A percentile compares a stretch with the other conserved stretches of the same genome.
Conservation (phyloP, 2,113 vertebrate genomes). For the Nothobranchius furzeri region DNA sequence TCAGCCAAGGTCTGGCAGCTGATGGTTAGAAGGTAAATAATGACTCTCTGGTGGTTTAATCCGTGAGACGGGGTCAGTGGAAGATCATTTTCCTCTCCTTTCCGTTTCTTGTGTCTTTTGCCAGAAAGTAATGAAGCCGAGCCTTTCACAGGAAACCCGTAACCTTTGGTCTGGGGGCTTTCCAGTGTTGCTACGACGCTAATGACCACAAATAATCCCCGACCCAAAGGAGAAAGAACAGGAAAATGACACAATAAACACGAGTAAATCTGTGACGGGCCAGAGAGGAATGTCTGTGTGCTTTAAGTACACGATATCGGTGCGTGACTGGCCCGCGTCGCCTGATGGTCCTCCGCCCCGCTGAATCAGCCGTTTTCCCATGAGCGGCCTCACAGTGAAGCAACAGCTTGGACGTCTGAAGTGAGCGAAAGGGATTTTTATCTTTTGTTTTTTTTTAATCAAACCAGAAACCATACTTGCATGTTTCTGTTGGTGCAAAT, state of each 20-base stretch:
- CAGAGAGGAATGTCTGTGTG: not conserved
- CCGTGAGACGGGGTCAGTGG: slow-evolving; percentile 39
- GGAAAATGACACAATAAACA: slow-evolving; percentile 31
- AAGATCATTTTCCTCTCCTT: slow-evolving; percentile 28
- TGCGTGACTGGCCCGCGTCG: not conserved
- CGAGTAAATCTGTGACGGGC: slow-evolving; percentile 2
- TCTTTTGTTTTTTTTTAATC: too few species aligned
- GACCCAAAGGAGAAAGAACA: slow-evolving; percentile 31
- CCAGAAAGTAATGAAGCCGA: slow-evolving; percentile 21
- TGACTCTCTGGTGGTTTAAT: not conserved
- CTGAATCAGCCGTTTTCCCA: slow-evolving; percentile 19
- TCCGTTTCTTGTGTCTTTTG: not conserved
- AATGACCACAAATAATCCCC: slow-evolving; percentile 47
- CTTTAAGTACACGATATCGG: not conserved
- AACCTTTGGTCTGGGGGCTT: slow-evolving; percentile 31
- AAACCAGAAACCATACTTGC: not conserved
- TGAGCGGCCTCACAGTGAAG: slow-evolving; percentile 16
- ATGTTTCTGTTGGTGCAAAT: too few species aligned
- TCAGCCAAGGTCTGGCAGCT: not conserved
- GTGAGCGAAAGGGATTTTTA: not conserved
- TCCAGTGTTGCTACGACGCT: slow-evolving; percentile 56
- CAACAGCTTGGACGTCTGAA: slow-evolving; percentile 21
- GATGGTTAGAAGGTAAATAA: slow-evolving; percentile 4
- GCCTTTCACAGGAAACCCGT: slow-evolving; percentile 31
- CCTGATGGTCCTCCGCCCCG: slow-evolving; percentile 9